A percentile compares a stretch with the other conserved stretches of the same genome.
Conservation (phyloP, 1,140 invertebrate genomes). For the Bombus superbus region DNA sequence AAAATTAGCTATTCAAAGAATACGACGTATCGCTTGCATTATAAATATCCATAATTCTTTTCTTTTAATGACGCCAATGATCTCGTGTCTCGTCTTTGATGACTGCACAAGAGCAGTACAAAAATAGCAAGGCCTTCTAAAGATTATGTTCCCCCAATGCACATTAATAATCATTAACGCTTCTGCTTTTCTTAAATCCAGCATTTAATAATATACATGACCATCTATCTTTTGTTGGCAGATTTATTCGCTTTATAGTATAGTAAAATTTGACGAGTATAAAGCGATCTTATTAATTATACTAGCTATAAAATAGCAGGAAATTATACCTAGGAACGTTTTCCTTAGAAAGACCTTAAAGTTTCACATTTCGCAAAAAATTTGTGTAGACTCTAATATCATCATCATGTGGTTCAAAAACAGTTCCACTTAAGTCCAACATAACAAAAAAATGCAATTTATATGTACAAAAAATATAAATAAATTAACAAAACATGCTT, state of each 20-base stretch:
- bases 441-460: constrained; percentile 73
- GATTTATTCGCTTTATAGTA: constrained; percentile 33
- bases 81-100: constrained; percentile 54
- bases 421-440: constrained; percentile 59
- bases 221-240: constrained; percentile 43
- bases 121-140: constrained; percentile 64
- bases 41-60: constrained; percentile 56
- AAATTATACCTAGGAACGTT: constrained; percentile 69
- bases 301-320: constrained; percentile 56
- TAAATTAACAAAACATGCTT: constrained; percentile 72
- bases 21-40: constrained; percentile 49
- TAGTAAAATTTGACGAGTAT: constrained; percentile 37
- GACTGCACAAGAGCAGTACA: constrained; percentile 40
- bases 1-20: constrained; percentile 62
- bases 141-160: constrained; percentile 60
- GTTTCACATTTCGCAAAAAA: constrained; percentile 55
- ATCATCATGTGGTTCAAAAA: constrained; percentile 56
- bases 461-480: constrained; percentile 76
- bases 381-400: constrained; percentile 59
- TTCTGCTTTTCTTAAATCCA: constrained; percentile 42
- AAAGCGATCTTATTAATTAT: constrained; percentile 28
- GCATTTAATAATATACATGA: constrained; percentile 39
- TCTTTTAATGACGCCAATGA: constrained; percentile 45
- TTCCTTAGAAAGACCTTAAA: constrained; percentile 67
- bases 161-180: constrained; percentile 34